Percentiles rank a stretch among this genome's conserved stretches.
phyloP scores from a whole-genome alignment of 1,140 invertebrate genomes.

The Chionoecetes opilio region DNA sequence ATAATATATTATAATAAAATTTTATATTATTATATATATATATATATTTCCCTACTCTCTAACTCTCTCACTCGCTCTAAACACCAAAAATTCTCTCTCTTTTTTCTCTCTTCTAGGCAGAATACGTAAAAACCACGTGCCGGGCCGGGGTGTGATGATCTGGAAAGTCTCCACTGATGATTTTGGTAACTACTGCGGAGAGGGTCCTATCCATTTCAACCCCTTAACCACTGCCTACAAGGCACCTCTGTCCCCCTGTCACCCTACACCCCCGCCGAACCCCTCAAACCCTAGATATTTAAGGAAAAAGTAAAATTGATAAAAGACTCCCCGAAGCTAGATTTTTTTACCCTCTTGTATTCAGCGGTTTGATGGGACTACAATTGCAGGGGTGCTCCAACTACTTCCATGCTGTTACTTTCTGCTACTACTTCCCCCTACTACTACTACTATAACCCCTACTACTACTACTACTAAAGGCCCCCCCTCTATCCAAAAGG shows the following conservation, averaged over 20 bases:
- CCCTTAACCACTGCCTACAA: conserved; percentile 32
- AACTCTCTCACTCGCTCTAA: not conserved
- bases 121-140: conserved; percentile 69
- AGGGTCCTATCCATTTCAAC: conserved; percentile 50
- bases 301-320: not conserved
- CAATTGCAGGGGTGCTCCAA: too few species aligned
- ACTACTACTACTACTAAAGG: too few species aligned
- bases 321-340: too few species aligned
- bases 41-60: not conserved
- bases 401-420: too few species aligned
- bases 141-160: conserved; percentile 81
- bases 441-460: too few species aligned
- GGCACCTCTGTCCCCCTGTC: not conserved
- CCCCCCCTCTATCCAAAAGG: too few species aligned
- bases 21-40: not conserved
- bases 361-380: too few species aligned
- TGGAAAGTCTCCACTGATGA: conserved; percentile 80
- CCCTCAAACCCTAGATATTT: not conserved
- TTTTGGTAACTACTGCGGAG: conserved; percentile 55
- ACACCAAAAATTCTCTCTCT: too few species aligned
- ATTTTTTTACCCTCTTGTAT: too few species aligned
- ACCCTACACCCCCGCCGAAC: not conserved
- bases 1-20: too few species aligned
- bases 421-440: too few species aligned
- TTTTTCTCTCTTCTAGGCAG: too few species aligned